A percentile compares a stretch with the other conserved stretches of the same genome.
Evolutionary conservation across 2,113 vertebrate genomes (phyloP).

Genomic region (Ciconia boyciana): DNA sequence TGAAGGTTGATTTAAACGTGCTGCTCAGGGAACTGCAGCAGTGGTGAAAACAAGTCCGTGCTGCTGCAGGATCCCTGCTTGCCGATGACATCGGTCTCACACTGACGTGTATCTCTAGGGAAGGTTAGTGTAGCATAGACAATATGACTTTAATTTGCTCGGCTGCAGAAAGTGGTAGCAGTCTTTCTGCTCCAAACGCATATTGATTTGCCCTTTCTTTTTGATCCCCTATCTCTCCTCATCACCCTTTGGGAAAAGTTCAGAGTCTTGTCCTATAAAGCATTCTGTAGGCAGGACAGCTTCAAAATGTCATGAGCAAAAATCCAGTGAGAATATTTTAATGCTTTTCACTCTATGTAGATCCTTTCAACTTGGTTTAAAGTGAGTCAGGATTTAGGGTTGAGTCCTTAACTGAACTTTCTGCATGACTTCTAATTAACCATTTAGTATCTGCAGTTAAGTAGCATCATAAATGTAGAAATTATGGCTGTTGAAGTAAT

Average conservation of each 20-base stretch:
- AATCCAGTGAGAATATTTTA: neutral
- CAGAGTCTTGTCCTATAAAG: constrained; percentile 8
- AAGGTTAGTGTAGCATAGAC: constrained; percentile 14
- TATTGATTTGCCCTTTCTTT: constrained; percentile 65
- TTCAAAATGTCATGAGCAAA: constrained; percentile 24
- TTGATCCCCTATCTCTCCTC: constrained; percentile 34
- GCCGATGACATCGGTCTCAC: constrained; percentile 1
- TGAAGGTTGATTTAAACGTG: constrained; percentile 2
- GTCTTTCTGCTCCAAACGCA: constrained; percentile 36
- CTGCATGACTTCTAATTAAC: neutral
- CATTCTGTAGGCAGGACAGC: constrained; percentile 13
- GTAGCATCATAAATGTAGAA: neutral
- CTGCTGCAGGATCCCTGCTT: constrained; percentile 32
- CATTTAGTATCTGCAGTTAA: neutral
- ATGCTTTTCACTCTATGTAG: neutral
- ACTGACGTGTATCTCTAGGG: neutral
- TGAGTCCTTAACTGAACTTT: constrained; percentile 11
- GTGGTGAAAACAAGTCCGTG: neutral
- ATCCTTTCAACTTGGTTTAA: neutral
- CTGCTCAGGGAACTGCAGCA: constrained; percentile 21
- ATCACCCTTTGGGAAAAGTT: constrained; percentile 49
- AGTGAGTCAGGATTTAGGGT: neutral
- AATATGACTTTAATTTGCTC: constrained; percentile 20
- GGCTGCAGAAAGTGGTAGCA: constrained; percentile 1
- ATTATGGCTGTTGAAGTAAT: neutral